Percentiles rank a stretch among this genome's conserved stretches.
phyloP scores from a whole-genome alignment of 1,140 invertebrate species.

The Drosophila neocordata region DNA sequence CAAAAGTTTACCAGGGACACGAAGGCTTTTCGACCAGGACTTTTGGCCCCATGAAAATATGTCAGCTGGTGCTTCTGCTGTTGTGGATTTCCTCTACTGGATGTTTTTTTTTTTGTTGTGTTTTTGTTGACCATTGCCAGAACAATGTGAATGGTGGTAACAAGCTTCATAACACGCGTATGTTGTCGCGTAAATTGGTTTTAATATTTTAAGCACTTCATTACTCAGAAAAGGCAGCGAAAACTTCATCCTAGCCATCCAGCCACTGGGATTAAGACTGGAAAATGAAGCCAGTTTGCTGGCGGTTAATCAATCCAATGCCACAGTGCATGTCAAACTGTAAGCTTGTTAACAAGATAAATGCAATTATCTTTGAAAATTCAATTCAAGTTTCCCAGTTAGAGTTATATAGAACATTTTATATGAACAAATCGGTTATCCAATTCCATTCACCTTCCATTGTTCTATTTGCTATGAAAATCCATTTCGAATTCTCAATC shows the following conservation, averaged over 20 bases:
- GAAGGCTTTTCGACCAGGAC: conserved; percentile 37
- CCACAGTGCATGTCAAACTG: background rate
- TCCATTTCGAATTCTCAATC: conserved; percentile 5
- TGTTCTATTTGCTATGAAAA: background rate
- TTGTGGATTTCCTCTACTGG: background rate
- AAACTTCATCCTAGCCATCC: background rate
- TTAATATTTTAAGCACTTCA: conserved; percentile 80
- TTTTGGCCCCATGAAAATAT: conserved; percentile 62
- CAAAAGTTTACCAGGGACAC: conserved; percentile 75
- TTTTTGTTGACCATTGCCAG: conserved; percentile 14
- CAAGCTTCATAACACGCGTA: conserved; percentile 76
- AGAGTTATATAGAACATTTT: too few species aligned
- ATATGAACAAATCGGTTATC: background rate
- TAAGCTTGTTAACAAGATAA: background rate
- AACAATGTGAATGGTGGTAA: conserved; percentile 59
- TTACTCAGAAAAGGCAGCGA: conserved; percentile 42
- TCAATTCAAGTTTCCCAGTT: background rate
- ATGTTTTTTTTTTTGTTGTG: background rate
- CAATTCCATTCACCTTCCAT: background rate
- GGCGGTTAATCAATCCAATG: conserved; percentile 48
- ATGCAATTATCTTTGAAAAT: background rate
- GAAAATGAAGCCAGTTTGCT: conserved; percentile 34
- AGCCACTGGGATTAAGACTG: conserved; percentile 23
- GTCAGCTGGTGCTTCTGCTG: conserved; percentile 62
- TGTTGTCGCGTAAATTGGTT: conserved; percentile 80